Percentiles rank a stretch among this genome's conserved stretches.
Conservation (phyloP, 2,888 invertebrate species). For the Cheilosia scutellata region DNA sequence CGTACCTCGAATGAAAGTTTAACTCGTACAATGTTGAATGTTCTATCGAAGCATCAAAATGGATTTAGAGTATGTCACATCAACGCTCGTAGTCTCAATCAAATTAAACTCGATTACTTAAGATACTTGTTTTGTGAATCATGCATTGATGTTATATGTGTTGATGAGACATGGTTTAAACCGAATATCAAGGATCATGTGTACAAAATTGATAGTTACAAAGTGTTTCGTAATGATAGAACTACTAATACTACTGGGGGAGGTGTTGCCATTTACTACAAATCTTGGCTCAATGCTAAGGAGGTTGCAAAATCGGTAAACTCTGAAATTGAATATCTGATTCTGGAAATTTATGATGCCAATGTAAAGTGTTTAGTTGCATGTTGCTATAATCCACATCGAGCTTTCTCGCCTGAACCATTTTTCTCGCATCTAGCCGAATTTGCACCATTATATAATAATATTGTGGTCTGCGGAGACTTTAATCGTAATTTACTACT, state of each 20-base stretch:
- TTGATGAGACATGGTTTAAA: slow-evolving; percentile 26
- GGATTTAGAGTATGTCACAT: slow-evolving; percentile 13
- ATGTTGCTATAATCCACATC: not conserved
- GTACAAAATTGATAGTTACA: slow-evolving; percentile 2
- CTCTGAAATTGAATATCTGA: not conserved
- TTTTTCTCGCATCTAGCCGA: not conserved
- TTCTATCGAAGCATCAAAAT: not conserved
- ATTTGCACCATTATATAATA: not conserved
- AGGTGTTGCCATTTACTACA: slow-evolving; percentile 1
- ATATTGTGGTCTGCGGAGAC: not conserved
- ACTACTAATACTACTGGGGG: not conserved
- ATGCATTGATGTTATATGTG: slow-evolving; percentile 18
- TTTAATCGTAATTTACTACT: too few relatives aligned
- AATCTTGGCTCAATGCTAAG: not conserved
- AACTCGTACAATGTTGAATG: not conserved
- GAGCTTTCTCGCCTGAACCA: not conserved
- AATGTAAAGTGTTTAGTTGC: not conserved
- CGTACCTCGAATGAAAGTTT: not conserved
- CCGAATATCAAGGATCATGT: not conserved
- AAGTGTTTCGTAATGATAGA: slow-evolving; percentile 2
- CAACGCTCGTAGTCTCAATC: slow-evolving; percentile 16
- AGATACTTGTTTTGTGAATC: not conserved
- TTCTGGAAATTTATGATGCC: not conserved
- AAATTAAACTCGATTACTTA: not conserved
- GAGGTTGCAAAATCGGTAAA: not conserved